These are phyloP conservation scores for Acrocephalus arundinaceus DNA, from an alignment of 2,113 vertebrate species.

Conservation along the genomic window DNA sequence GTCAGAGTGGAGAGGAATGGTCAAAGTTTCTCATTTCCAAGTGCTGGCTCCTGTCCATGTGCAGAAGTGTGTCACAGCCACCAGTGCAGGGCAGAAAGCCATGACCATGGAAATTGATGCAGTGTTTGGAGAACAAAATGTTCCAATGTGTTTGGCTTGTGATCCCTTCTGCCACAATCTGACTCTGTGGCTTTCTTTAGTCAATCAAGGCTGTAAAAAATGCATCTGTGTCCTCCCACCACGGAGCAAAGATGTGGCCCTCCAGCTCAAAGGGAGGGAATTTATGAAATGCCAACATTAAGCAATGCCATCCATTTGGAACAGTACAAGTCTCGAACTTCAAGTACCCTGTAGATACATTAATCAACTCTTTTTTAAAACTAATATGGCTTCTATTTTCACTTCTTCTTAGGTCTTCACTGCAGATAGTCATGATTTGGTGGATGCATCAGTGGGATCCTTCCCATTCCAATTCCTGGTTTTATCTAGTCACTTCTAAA, in stretches of 20 bases:
- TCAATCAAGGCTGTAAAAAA: background rate
- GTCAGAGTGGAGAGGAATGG: background rate
- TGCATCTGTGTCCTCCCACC: background rate
- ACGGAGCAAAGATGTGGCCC: background rate
- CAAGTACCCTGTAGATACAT: background rate
- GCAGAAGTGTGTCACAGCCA: background rate
- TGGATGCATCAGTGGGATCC: background rate
- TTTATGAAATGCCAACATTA: constrained; percentile 7
- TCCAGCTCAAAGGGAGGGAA: background rate
- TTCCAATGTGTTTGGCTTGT: background rate
- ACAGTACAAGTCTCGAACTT: background rate
- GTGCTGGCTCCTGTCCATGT: background rate
- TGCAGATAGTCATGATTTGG: background rate
- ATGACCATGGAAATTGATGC: rapidly evolving
- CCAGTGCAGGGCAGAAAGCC: background rate
- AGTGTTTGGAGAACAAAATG: background rate
- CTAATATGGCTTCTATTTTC: background rate
- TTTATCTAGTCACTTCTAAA: background rate
- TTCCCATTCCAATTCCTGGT: background rate
- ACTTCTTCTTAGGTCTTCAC: background rate
- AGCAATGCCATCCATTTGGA: background rate
- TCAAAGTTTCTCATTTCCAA: background rate
- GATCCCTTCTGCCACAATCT: background rate
- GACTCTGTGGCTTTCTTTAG: background rate
- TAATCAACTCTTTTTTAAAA: background rate